A percentile compares a stretch with the other conserved stretches of the same genome.
phyloP scores from a whole-genome alignment of 2,888 invertebrate genomes.

The Ochropleura plecta region DNA sequence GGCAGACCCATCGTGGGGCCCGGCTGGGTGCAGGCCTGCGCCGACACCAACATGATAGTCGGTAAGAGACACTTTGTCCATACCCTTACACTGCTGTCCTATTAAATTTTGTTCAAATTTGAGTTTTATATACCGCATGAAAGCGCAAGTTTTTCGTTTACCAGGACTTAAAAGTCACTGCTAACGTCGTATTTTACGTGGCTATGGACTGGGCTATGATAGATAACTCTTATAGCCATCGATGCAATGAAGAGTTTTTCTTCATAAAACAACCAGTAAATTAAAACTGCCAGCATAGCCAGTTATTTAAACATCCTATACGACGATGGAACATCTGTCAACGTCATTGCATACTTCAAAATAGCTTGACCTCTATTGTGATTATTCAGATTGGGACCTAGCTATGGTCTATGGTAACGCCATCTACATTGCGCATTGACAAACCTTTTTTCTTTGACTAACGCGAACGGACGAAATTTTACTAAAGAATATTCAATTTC shows the following conservation, averaged over 20 bases:
- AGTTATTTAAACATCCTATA: no score
- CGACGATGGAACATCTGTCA: no score
- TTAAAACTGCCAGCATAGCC: no score
- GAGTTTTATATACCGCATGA: no score
- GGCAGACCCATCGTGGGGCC: conserved; percentile 91
- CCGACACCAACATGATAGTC: conserved; percentile 77
- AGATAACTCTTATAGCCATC: no score
- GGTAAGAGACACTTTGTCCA: conserved; percentile 70
- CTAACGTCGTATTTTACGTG: no score
- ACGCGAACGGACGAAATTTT: background rate
- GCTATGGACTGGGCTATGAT: background rate
- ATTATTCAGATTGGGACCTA: background rate
- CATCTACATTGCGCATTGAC: background rate
- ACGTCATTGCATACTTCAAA: background rate
- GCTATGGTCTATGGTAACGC: background rate
- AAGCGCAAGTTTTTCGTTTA: no score
- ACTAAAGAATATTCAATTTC: conserved; percentile 39
- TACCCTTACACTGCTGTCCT: background rate
- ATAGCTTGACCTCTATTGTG: background rate
- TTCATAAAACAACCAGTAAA: no score
- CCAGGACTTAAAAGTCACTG: background rate
- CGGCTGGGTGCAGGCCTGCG: conserved; percentile 84
- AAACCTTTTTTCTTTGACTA: background rate
- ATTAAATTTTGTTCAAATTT: no score
- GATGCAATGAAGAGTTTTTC: no score